Evolutionary conservation across 2,888 invertebrate species (phyloP), one percentile per base, ranked within the genome.

Genomic region (Chromoteleia sp.): DNA sequence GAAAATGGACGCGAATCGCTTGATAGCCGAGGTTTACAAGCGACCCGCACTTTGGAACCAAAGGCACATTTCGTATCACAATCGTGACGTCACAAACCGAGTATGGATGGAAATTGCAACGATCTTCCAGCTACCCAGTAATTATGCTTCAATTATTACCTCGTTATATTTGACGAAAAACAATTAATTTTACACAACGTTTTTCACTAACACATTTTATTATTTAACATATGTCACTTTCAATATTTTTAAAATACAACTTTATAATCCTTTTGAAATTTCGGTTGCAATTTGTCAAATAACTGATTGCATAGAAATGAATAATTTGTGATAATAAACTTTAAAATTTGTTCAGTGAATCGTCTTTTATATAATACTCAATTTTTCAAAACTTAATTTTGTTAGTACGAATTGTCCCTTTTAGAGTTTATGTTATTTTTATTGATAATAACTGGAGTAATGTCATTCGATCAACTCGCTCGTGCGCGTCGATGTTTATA

Each of bases 1-100:
- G 83, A 89, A 90, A 79, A 89, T 92, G 89, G 92, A 92, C 87
- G 90, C 90, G 67, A 88, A 89, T 83, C 89, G 88, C 84, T 87
- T 92, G 81, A 92, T 92, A 84, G 85, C 89, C 58, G 91, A 91
- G 79, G 90, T 92, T 50, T 88, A 89, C 79, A 91, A 90, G 82
- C 87, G 92, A 79, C 90, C 91, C 74, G 91, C 92, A 30, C 89
- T 92, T 43, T 92, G 92, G 92, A 90, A 92, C 73, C 90, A 92
- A 77, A 88, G 89, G 77, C 90, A 92, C 85, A 87, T 89, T 74
- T 90, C 90, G 56, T 92, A 92, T 86, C 92, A 92, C 84, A 92
- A 92, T 87, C 90, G 92, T 80, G 90, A 90, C 63, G 89, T 90
- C 83, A 92, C 91, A 45, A 91, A 92, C 86, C 86, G 88, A 61